Evolutionary conservation across 2,797 vertebrate species (phyloP).

Genomic region (Pyrocephalus nanus): DNA sequence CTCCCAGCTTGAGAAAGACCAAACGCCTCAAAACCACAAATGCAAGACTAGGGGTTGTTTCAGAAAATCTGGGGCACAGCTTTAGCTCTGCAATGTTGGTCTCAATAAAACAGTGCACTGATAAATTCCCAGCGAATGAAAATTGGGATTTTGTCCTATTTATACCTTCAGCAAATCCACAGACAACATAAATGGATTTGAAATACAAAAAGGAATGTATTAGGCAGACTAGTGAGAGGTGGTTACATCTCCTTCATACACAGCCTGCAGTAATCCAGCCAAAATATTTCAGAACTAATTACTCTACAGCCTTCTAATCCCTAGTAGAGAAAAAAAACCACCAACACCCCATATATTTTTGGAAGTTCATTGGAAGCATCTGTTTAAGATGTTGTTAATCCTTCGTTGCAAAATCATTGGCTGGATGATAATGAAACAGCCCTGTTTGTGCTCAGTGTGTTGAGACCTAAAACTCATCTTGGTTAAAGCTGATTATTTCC

Average conservation of each 20-base stretch:
- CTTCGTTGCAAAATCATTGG: neutral
- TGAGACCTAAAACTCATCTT: conserved; percentile 37
- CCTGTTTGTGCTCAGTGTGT: neutral
- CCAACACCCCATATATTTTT: conserved; percentile 26
- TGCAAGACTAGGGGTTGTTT: neutral
- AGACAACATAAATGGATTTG: conserved; percentile 48
- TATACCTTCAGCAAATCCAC: conserved; percentile 57
- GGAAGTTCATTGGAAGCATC: conserved; percentile 66
- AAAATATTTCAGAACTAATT: conserved; percentile 68
- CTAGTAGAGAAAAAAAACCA: neutral
- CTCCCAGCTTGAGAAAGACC: neutral
- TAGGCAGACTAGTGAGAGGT: conserved; percentile 9
- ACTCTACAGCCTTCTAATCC: conserved; percentile 51
- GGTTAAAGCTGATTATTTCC: conserved; percentile 41
- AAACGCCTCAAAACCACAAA: neutral
- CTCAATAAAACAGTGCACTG: neutral
- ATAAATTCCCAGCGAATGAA: conserved; percentile 7
- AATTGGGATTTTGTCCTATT: conserved; percentile 52
- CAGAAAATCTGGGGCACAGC: neutral
- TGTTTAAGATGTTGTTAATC: conserved; percentile 65
- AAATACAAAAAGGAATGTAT: conserved; percentile 38
- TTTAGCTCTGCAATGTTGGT: neutral
- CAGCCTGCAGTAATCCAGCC: conserved; percentile 47
- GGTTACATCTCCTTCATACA: conserved; percentile 7
- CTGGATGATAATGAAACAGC: conserved; percentile 52